Evolutionary conservation across 30 jellyfish, hydroid and myxozoan genomes (phyloP), one percentile per base, ranked within the genome.

Genomic region (Phacellophora camtschatica): DNA sequence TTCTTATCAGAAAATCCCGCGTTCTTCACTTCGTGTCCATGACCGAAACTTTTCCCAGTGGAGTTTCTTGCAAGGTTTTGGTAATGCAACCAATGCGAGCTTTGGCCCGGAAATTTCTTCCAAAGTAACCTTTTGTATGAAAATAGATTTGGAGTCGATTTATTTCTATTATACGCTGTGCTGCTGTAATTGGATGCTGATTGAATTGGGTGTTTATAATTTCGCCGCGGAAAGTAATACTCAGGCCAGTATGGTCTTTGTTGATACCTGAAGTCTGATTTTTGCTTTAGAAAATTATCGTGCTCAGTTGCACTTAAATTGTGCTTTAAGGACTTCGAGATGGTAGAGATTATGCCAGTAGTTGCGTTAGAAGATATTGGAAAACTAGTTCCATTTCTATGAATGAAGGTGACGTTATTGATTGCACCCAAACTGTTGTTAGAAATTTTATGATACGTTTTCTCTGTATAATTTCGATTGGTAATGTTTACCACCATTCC

Each of bases 231-330:
- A 58, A 19, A 58, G 31, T 55, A 76, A 22, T 76, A 64, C 8
- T 59, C 39, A 45, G 71, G 72, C 88, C 88, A 76, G 30, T 76
- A 74, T 0, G 87, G 87, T n/a, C 34, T 24, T 49, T 37, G 79
- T 32, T 61, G 74, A 11, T 61, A 61, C 1, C 2, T 33, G 1
- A 15, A 5, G 4, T 25, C 22, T 25, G n/a, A 12, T 29, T 3
- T 5, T 29, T 25, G 16, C 2, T 4, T 49, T 29, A 49, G 29
- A 12, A 3, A 30, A 3, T 49, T 5, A 12, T 49, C 22, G 16
- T 29, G 5, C 29, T 12, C 64, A 3, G 22, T 3, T 12, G 64
- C 22, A 49, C 64, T 25, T 3, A 30, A 12, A 49, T 25, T 29
- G 16, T 25, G 29, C n/a, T 49, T 49, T 5, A 49, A 15, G 64